Evolutionary conservation across 2,113 vertebrate species (phyloP).

Genomic region (Pseudorasbora parva): DNA sequence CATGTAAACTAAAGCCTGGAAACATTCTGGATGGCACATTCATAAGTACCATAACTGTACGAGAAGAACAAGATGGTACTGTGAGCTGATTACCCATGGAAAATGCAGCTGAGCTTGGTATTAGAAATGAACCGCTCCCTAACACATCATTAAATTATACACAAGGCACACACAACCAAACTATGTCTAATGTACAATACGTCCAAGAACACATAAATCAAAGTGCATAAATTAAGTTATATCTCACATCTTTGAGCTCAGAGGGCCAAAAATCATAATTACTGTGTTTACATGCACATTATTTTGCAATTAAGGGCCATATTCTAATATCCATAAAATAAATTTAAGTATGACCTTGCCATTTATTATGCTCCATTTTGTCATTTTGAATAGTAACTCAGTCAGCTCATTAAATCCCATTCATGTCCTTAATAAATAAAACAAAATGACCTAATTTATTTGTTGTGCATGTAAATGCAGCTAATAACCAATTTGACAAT

Average conservation of each 20-base stretch:
- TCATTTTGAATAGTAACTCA: not conserved
- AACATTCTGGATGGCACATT: constrained; percentile 7
- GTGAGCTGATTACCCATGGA: constrained; percentile 15
- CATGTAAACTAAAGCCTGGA: constrained; percentile 39
- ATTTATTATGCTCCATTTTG: not conserved
- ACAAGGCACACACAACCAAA: not conserved
- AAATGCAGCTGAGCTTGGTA: constrained; percentile 18
- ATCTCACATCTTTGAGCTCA: not conserved
- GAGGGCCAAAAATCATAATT: constrained; percentile 34
- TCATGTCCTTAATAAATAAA: not conserved
- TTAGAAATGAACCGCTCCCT: constrained; percentile 23
- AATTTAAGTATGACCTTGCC: not conserved
- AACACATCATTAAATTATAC: constrained; percentile 4
- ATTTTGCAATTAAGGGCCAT: not conserved
- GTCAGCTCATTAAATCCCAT: not conserved
- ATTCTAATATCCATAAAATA: not conserved
- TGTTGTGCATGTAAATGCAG: not conserved
- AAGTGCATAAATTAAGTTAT: constrained; percentile 32
- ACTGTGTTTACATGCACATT: not conserved
- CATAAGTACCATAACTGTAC: constrained; percentile 2
- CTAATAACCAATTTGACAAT: not conserved
- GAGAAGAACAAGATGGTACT: constrained; percentile 8
- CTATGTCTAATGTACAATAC: not conserved
- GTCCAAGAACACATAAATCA: constrained; percentile 7
- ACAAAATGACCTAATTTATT: not conserved